Evolutionary conservation across 2,888 invertebrate species (phyloP), one percentile per base, ranked within the genome.

Genomic region (Tethea ocularis): DNA sequence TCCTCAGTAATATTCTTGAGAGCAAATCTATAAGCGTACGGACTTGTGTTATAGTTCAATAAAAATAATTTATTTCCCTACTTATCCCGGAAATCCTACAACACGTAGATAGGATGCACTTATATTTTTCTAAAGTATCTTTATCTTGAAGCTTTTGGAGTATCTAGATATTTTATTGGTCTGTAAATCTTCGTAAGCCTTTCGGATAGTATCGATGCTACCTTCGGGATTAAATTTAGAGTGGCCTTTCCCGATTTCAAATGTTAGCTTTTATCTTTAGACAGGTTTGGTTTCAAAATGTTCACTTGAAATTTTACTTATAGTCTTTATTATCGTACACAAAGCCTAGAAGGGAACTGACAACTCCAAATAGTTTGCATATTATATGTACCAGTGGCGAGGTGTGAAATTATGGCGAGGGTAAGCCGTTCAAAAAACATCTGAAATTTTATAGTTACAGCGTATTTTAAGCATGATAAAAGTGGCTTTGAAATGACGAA

Each of bases 131-230:
- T 7, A 41, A 17, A 4, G 41, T 41, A 41, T 17, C 6, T 41
- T 46, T 20, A 46, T 46, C 20, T 20, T 10, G 7, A 10, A 17
- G 20, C 17, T 10, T 20, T 46, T 46, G 20, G 20, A 46, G 46
- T 46, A 46, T 46, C 20, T n/a, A 46, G 46, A 46, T 20, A 46
- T 46, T n/a, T 46, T 46, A 46, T 46, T 46, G 46, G 17, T 20
- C 46, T 46, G 46, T 46, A 46, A 46, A 46, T 20, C 17, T 46
- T 46, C 46, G 20, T 10, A 10, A 20, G 46, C 20, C 20, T 46
- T 46, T 10, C 10, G 8, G 13, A 46, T 20, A 5, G 46, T 10
- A 46, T 46, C 46, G 46, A 46, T 46, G 17, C 46, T 46, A 20
- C 20, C 20, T 20, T n/a, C 5, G 10, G 46, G 46, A 46, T 46